phyloP scores from a whole-genome alignment of 30 jellyfish, hydroid and myxozoan genomes.

The Turritopsis dohrnii region DNA sequence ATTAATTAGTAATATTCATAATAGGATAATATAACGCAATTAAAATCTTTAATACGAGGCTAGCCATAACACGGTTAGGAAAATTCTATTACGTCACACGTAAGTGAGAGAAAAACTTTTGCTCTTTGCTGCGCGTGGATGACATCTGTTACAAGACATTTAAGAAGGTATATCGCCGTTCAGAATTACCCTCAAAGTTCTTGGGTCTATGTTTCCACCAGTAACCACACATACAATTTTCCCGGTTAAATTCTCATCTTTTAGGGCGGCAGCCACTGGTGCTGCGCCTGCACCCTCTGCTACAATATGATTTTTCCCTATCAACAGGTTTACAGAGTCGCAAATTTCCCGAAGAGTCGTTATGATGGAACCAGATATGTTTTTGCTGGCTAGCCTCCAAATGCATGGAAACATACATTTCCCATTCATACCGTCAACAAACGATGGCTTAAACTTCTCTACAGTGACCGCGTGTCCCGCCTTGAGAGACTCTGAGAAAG shows the following conservation, averaged over 20 bases:
- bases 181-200: background rate
- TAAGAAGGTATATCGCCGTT: background rate
- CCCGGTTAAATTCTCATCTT: background rate
- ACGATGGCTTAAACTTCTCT: background rate
- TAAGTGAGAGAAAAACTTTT: too few species aligned
- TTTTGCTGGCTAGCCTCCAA: constrained; percentile 7
- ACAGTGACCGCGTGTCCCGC: background rate
- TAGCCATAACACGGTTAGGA: too few species aligned
- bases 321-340: background rate
- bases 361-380: background rate
- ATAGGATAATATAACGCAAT: too few species aligned
- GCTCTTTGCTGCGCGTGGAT: too few species aligned
- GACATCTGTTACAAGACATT: background rate
- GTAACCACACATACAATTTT: constrained; percentile 27
- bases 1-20: too few species aligned
- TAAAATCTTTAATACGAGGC: too few species aligned
- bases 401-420: constrained; percentile 24
- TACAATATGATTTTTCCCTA: background rate
- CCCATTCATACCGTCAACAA: constrained; percentile 16
- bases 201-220: constrained; percentile 23
- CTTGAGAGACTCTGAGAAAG: background rate
- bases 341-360: background rate
- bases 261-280: constrained; percentile 14
- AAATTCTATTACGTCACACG: too few species aligned
- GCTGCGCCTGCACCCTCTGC: constrained; percentile 29